phyloP scores from a whole-genome alignment of 2,888 invertebrate species.

The Agonopterix heracliana region DNA sequence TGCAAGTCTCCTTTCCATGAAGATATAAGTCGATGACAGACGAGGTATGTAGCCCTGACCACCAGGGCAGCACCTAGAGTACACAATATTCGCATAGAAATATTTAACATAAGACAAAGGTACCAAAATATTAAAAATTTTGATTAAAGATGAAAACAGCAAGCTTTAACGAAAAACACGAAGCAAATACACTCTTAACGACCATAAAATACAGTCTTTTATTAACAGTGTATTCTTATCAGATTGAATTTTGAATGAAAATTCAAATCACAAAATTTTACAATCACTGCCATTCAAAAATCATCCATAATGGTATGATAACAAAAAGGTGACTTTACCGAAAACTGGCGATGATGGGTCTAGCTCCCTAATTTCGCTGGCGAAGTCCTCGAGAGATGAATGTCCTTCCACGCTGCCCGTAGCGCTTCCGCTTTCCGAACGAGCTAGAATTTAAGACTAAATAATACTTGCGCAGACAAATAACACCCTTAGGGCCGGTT shows the following conservation, averaged over 20 bases:
- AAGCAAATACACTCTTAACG: conserved; percentile 8
- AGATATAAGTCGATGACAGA: conserved; percentile 95
- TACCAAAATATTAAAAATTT: not conserved
- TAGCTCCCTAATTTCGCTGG: conserved; percentile 67
- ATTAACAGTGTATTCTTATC: too few relatives aligned
- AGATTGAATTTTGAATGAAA: too few relatives aligned
- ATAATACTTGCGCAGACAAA: conserved; percentile 13
- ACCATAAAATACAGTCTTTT: not conserved
- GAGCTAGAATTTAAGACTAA: conserved; percentile 47
- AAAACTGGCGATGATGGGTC: conserved; percentile 70
- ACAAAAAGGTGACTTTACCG: conserved; percentile 45
- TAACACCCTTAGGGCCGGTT: not conserved
- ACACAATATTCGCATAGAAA: not conserved
- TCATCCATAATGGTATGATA: conserved; percentile 15
- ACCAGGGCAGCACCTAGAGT: conserved; percentile 81
- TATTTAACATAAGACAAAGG: conserved; percentile 8
- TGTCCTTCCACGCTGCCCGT: conserved; percentile 48
- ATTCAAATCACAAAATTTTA: too few relatives aligned
- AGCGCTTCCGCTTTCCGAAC: conserved; percentile 64
- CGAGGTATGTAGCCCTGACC: conserved; percentile 93
- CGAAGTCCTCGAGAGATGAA: conserved; percentile 63
- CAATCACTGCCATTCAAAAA: conserved; percentile 20
- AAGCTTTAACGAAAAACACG: conserved; percentile 20
- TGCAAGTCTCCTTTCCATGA: conserved; percentile 97
- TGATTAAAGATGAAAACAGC: conserved; percentile 18